Conservation (phyloP, 2,797 vertebrate species). For the Pseudochromis fuscus region DNA sequence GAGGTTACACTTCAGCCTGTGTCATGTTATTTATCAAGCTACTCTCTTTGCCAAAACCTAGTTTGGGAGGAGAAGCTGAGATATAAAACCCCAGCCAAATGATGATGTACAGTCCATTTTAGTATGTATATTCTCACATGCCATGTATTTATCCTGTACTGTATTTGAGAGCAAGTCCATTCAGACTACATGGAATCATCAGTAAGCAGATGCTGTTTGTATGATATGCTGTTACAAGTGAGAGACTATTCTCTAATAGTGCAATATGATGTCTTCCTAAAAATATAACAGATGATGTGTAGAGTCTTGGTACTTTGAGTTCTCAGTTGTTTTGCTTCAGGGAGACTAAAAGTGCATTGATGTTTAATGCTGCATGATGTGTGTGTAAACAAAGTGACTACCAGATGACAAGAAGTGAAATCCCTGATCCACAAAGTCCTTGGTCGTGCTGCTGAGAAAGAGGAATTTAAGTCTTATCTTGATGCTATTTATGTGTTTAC, state of each 20-base stretch:
- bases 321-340: constrained; percentile 19
- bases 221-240: constrained; percentile 40
- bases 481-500: constrained; percentile 65
- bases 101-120: constrained; percentile 46
- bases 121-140: constrained; percentile 39
- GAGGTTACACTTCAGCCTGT: constrained; percentile 14
- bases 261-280: constrained; percentile 63
- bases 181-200: constrained; percentile 7
- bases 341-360: constrained; percentile 45
- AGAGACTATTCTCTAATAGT: constrained; percentile 29
- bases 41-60: constrained; percentile 30
- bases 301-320: constrained; percentile 35
- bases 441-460: constrained; percentile 39
- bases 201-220: constrained; percentile 14
- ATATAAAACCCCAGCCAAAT: constrained; percentile 12
- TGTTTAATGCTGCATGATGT: constrained; percentile 69
- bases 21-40: constrained; percentile 21
- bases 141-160: constrained; percentile 60
- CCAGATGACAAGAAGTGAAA: constrained; percentile 46
- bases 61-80: constrained; percentile 4
- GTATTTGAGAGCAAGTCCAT: constrained; percentile 41
- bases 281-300: constrained; percentile 44
- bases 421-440: constrained; percentile 39
- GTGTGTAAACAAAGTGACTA: constrained; percentile 45
- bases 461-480: constrained; percentile 48